Evolutionary conservation across 2,113 vertebrate genomes (phyloP), one percentile per base, ranked within the genome.

Genomic region (Muntiacus muntjak): DNA sequence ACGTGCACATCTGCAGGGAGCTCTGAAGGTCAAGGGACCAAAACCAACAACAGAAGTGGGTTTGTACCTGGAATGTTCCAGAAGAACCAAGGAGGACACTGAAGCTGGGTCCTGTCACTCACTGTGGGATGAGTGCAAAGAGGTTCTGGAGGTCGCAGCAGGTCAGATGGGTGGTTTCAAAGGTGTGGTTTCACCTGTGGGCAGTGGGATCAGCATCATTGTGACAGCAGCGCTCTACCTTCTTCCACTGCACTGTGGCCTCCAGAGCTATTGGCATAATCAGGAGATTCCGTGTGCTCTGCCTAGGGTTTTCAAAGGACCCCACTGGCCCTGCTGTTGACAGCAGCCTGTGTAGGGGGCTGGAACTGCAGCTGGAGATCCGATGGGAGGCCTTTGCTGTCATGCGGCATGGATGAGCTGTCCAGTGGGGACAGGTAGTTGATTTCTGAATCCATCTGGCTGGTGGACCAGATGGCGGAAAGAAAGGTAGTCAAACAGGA

Each of bases 191-290:
- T 43, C 16, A 25, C 4, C 84, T 6, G 3, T 21, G 16, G 28
- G 40, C 11, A 54, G 26, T 16, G 57, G 14, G 47, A n/a, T 16
- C 71, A 43, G 36, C 36, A 19, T 43, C 40, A 9, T 3, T 1
- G 1, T 21, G 11, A 33, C 10, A 0, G 6, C 9, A 54, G 25
- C 0, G 0, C 2, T 45, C 47, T 62, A 19, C 43, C 50, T 55
- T 13, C 54, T 25, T n/a, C 30, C 3, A 0, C 19, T 36, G 14
- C 43, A 13, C 6, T 23, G 17, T n/a, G 7, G 26, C 90, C 3
- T 6, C 45, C 62, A 50, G 58, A 36, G 7, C 30, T 12, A 2
- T 2, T 28, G 43, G 36, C 6, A 2, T 12, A 6, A 28, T 10
- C 16, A 16, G 28, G 54, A 26, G 45, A 8, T 15, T 54, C 10